Conservation (phyloP, 2,797 vertebrate species). For the Dromococcyx pavoninus region DNA sequence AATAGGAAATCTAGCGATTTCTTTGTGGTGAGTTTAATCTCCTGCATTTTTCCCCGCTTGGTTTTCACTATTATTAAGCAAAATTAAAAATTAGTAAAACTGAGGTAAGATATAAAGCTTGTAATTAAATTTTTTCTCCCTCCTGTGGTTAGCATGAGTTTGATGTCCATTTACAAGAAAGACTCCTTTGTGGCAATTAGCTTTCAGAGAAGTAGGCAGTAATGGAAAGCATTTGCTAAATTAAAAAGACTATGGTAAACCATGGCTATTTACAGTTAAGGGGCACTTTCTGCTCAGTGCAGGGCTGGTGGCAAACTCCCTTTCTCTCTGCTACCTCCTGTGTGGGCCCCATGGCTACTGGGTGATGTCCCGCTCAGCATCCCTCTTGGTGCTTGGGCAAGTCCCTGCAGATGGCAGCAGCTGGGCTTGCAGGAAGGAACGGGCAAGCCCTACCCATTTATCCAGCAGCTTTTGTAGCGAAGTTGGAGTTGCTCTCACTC, state of each 20-base stretch:
- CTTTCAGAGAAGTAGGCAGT: not conserved
- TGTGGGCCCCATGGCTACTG: accelerated
- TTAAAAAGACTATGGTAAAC: not conserved
- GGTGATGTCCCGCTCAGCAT: accelerated
- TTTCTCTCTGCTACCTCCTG: accelerated
- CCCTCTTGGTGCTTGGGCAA: accelerated
- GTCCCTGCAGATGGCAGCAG: accelerated
- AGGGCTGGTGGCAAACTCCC: accelerated
- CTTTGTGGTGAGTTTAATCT: conserved; percentile 31
- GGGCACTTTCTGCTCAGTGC: not conserved
- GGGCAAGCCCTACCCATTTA: accelerated
- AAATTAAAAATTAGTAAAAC: conserved; percentile 52
- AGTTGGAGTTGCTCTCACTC: not conserved
- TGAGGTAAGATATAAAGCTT: conserved; percentile 28
- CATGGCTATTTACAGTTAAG: not conserved
- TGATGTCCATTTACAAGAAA: not conserved
- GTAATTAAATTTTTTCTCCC: conserved; percentile 43
- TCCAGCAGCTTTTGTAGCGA: not conserved
- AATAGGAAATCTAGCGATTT: conserved; percentile 42
- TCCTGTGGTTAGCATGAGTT: not conserved
- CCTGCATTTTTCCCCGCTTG: conserved; percentile 15
- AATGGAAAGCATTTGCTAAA: conserved; percentile 11
- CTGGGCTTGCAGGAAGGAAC: accelerated
- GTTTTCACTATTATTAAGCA: conserved; percentile 40
- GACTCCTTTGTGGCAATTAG: not conserved